Base-by-base conservation (phyloP, 2,113 vertebrate species). In the Trogon surrucura region DNA sequence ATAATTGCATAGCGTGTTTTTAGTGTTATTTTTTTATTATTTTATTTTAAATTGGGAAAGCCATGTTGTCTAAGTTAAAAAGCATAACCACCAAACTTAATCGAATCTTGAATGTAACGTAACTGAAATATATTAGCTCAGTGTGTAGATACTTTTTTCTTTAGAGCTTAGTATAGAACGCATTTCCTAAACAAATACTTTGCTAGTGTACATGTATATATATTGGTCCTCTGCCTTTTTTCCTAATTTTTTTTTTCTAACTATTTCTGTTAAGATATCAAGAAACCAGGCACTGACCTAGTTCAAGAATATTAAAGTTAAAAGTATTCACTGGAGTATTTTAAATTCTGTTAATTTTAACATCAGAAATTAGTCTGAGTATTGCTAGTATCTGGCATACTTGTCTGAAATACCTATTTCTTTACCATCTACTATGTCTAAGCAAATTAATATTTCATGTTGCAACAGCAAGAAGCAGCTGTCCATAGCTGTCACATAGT, bases 391-490 rank as follows among this genome's bases (percentile, higher is more conserved):
- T 67, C 6, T 77, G 61, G 20, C 17, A 67, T 51, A 73, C 18
- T 29, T 71, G 16, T 78, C 50, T 74, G 34, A 94, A 80, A 34
- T n/a, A 88, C 47, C 26, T 32, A 70, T 84, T 89, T 75, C 29
- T 93, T 85, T 73, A 34, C 47, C 29, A 30, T 70, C 41, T 45
- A 58, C 36, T 64, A 23, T 34, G 21, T 57, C 50, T 51, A 75
- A 66, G 29, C 19, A 84, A 96, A 84, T 36, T 94, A 82, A 27
- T 85, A 90, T 66, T 93, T 80, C 20, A 54, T 62, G 13, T 93
- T 36, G 36, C n/a, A 83, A 61, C 27, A 61, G 26, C 54, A 85
- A 77, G 53, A 1, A 80, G 51, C 80, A 91, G 83, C 71, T 94
- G 82, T 80, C 88, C 56, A 64, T 57, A 60, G 36, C 41, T 77